Conservation (phyloP, 30 jellyfish, hydroid and myxozoan genomes). For the Hydractinia symbiolongicarpus region DNA sequence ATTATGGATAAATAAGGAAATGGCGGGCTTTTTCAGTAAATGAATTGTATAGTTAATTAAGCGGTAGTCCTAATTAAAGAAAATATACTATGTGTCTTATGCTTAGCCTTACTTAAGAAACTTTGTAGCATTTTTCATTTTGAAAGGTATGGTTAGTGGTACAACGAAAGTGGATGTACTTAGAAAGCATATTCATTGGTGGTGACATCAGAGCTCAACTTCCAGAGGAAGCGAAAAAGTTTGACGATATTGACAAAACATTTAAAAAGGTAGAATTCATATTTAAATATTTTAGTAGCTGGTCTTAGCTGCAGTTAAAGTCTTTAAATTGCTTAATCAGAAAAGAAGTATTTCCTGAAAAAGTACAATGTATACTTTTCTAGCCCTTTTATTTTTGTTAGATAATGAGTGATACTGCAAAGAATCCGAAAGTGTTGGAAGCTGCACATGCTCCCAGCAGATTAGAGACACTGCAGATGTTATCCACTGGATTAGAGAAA, state of each 20-base stretch:
- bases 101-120: too few relatives aligned
- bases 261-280: conserved; percentile 55
- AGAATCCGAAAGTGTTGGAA: conserved; percentile 76
- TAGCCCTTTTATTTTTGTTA: conserved; percentile 14
- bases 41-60: too few relatives aligned
- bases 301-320: too few relatives aligned
- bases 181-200: conserved; percentile 94
- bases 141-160: conserved; percentile 91
- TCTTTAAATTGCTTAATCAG: not conserved
- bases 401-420: conserved; percentile 90
- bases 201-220: conserved; percentile 94
- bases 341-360: not conserved
- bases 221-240: conserved; percentile 96
- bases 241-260: conserved; percentile 87
- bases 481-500: conserved; percentile 77
- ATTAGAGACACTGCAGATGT: conserved; percentile 69
- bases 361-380: not conserved
- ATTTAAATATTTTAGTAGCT: too few relatives aligned
- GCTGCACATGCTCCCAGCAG: conserved; percentile 85
- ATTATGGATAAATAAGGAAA: too few relatives aligned
- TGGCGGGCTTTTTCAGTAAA: too few relatives aligned
- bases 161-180: conserved; percentile 96
- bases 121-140: not conserved
- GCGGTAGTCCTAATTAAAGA: too few relatives aligned
- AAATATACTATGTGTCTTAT: not conserved